These are phyloP conservation scores for Gambusia yucatana DNA, from an alignment of 2,797 vertebrate species.

Conservation along the genomic window DNA sequence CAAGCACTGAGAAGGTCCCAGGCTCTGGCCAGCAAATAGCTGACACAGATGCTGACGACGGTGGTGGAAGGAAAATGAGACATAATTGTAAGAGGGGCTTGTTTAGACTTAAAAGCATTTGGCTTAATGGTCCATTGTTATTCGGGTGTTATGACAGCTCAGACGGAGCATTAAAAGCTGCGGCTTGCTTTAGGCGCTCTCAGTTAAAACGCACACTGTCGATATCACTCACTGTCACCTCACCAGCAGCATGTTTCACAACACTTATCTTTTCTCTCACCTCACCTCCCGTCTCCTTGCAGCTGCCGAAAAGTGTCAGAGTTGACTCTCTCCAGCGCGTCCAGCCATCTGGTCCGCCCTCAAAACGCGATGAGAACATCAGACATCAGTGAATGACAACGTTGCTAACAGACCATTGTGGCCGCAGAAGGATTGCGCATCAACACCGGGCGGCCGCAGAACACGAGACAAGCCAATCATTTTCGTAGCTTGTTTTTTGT, in stretches of 20 bases:
- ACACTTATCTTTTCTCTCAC: background rate
- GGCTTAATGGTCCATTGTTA: conserved; percentile 39
- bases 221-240: conserved; percentile 34
- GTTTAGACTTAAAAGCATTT: conserved; percentile 36
- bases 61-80: background rate
- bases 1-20: conserved; percentile 61
- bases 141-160: conserved; percentile 61
- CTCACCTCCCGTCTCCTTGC: conserved; percentile 30
- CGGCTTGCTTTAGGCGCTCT: conserved; percentile 49
- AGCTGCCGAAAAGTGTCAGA: conserved; percentile 37
- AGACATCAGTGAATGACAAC: conserved; percentile 53
- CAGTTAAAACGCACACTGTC: conserved; percentile 29
- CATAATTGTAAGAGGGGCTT: conserved; percentile 25
- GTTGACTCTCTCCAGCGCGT: conserved; percentile 42
- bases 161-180: conserved; percentile 40
- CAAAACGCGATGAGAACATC: conserved; percentile 20
- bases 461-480: conserved; percentile 42
- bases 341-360: conserved; percentile 56
- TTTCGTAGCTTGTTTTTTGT: conserved; percentile 38
- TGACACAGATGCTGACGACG: conserved; percentile 24
- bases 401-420: conserved; percentile 54
- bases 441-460: conserved; percentile 23
- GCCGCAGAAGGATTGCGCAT: conserved; percentile 45
- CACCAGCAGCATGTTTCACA: conserved; percentile 30
- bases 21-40: conserved; percentile 36